Evolutionary conservation across 2,113 vertebrate genomes (phyloP).

Genomic region (Callithrix jacchus): DNA sequence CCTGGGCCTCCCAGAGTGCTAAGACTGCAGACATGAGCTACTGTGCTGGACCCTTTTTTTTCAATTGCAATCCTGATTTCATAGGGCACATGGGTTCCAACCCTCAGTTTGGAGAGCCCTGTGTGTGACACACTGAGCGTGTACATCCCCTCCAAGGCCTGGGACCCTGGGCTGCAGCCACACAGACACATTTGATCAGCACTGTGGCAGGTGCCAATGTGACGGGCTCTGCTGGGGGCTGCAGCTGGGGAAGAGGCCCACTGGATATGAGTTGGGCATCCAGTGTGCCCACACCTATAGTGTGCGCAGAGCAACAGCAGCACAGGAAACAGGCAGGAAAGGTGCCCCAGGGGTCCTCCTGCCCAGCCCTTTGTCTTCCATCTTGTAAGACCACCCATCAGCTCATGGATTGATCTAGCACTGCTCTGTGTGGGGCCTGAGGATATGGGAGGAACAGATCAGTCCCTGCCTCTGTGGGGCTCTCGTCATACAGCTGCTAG

Average conservation of each 20-base stretch:
- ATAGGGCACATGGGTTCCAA: background rate
- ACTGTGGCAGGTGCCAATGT: background rate
- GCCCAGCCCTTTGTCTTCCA: background rate
- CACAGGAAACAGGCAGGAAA: background rate
- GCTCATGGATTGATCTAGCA: background rate
- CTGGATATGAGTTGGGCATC: background rate
- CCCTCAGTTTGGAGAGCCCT: background rate
- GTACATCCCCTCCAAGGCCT: background rate
- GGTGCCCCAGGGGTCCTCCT: no score
- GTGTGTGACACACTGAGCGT: rapidly evolving
- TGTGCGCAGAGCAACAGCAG: background rate
- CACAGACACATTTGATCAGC: rapidly evolving
- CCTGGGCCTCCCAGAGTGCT: no score
- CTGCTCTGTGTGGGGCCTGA: background rate
- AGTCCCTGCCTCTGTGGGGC: background rate
- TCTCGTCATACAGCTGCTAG: background rate
- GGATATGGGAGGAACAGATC: background rate
- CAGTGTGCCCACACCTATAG: background rate
- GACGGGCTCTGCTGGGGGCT: background rate
- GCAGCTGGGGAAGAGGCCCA: background rate
- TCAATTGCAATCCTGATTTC: background rate
- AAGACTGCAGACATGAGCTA: no score
- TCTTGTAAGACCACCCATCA: background rate
- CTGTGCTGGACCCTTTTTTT: background rate
- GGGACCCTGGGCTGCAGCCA: background rate